Percentiles rank a stretch among this genome's conserved stretches.
Conservation (phyloP, 2,888 invertebrate genomes). For the Torymus texanus region DNA sequence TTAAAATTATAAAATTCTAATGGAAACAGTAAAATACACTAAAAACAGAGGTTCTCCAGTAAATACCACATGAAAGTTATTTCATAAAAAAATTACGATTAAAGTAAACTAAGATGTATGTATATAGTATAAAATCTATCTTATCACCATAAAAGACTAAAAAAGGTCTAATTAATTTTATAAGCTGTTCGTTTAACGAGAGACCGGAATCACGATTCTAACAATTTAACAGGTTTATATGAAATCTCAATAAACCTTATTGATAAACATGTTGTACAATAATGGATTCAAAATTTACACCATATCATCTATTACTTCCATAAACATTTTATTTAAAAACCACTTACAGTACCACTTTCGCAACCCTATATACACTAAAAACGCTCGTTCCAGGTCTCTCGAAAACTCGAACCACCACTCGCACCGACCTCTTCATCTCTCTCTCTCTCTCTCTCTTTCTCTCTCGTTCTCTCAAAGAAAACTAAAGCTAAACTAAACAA, state of each 20-base stretch:
- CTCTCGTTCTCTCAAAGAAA: no score
- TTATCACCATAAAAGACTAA: constrained; percentile 41
- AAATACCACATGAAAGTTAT: constrained; percentile 14
- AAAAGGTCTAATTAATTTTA: not conserved
- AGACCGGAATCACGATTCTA: constrained; percentile 21
- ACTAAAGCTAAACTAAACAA: no score
- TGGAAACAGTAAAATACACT: not conserved
- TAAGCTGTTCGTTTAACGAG: constrained; percentile 9
- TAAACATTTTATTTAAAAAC: no score
- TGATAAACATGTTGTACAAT: no score
- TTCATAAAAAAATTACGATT: constrained; percentile 2
- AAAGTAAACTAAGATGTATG: not conserved
- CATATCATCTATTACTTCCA: no score
- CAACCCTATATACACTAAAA: no score
- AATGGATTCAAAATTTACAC: no score
- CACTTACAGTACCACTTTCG: no score
- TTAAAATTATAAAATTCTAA: constrained; percentile 11
- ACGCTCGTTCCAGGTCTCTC: constrained; percentile 46
- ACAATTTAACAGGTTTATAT: no score
- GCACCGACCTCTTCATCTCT: no score
- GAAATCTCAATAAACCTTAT: no score
- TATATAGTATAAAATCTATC: constrained; percentile 16
- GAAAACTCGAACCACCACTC: constrained; percentile 8
- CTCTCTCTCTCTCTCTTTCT: no score
- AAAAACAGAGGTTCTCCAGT: constrained; percentile 45